Evolutionary conservation across 2,113 vertebrate species (phyloP).

Genomic region (Motacilla alba): DNA sequence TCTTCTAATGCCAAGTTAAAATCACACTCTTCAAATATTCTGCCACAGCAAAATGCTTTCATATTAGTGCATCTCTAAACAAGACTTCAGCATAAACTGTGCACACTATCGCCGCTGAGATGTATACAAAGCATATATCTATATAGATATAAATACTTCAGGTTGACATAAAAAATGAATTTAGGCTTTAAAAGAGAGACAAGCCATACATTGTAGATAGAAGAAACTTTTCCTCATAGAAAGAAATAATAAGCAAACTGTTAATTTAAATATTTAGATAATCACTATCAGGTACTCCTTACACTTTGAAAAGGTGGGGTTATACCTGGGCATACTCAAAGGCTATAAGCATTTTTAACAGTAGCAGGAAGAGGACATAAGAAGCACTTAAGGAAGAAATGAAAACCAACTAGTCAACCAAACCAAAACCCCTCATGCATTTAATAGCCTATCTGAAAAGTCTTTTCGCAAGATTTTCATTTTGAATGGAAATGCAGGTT

Average conservation of each 20-base stretch:
- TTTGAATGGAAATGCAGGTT: not conserved
- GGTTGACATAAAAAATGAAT: not conserved
- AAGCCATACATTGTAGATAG: not conserved
- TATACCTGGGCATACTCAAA: not conserved
- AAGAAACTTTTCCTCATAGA: not conserved
- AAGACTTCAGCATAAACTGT: not conserved
- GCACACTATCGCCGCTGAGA: not conserved
- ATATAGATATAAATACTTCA: not conserved
- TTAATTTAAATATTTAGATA: not conserved
- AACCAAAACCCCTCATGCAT: accelerated
- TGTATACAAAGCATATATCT: not conserved
- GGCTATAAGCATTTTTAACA: not conserved
- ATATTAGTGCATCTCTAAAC: not conserved
- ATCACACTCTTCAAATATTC: not conserved
- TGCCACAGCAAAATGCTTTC: not conserved
- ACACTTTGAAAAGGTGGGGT: not conserved
- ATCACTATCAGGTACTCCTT: not conserved
- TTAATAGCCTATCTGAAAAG: not conserved
- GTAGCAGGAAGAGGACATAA: not conserved
- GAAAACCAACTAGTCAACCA: not conserved
- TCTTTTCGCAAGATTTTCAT: not conserved
- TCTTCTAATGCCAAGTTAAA: not conserved
- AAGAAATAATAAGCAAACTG: not conserved
- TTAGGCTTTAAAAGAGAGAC: not conserved
- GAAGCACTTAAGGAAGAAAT: not conserved